Conservation (phyloP, 2,113 vertebrate genomes). For the Epinephelus fuscoguttatus region DNA sequence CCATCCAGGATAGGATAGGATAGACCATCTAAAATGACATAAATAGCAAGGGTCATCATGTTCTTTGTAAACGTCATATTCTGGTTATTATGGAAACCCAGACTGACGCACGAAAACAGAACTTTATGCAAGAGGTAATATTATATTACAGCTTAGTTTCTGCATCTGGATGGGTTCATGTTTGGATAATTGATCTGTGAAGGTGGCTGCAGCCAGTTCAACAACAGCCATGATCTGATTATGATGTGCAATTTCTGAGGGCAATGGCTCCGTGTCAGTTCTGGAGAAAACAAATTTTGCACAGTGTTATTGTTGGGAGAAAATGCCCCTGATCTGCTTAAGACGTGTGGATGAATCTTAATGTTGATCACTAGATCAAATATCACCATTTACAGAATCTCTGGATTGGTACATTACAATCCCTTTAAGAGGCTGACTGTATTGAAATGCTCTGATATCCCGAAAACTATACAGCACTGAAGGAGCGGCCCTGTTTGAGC, state of each 20-base stretch:
- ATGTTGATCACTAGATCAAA: background rate
- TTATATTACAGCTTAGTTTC: background rate
- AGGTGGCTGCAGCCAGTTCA: background rate
- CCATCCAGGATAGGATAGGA: no score
- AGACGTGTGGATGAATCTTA: background rate
- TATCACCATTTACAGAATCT: background rate
- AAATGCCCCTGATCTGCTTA: background rate
- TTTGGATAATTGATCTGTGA: slow-evolving; percentile 5
- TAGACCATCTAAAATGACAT: background rate
- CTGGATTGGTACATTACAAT: background rate
- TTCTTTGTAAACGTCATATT: background rate
- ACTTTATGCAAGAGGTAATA: background rate
- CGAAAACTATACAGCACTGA: background rate
- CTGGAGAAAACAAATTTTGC: background rate
- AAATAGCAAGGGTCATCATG: background rate
- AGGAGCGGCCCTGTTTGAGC: background rate
- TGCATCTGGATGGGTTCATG: slow-evolving; percentile 6
- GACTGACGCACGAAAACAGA: background rate
- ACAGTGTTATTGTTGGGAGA: background rate
- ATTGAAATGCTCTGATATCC: background rate
- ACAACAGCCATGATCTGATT: background rate
- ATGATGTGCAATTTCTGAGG: background rate
- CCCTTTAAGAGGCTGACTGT: background rate
- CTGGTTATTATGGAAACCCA: background rate
- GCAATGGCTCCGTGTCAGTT: background rate